Percentiles rank a stretch among this genome's conserved stretches.
Conservation (phyloP, 2,888 invertebrate species). For the Ellobium chinense region DNA sequence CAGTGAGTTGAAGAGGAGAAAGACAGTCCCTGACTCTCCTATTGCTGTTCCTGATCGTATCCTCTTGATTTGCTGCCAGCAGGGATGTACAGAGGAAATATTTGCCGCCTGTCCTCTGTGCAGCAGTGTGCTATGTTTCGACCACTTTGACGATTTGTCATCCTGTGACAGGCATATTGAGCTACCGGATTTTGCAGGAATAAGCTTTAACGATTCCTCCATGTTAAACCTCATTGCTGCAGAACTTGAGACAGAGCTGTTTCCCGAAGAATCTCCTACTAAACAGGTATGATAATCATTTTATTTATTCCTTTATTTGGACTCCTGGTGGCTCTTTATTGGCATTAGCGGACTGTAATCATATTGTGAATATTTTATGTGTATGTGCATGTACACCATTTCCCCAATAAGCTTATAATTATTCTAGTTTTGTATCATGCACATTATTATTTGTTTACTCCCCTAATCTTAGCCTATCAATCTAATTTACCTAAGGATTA, state of each 20-base stretch:
- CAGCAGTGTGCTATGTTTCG: not conserved
- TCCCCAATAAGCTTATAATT: too few species aligned
- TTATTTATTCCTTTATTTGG: too few species aligned
- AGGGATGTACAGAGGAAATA: not conserved
- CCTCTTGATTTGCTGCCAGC: not conserved
- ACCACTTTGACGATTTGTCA: not conserved
- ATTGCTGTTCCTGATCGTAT: not conserved
- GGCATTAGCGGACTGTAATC: too few species aligned
- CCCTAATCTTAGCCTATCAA: too few species aligned
- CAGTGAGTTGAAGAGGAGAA: not conserved
- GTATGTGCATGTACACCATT: too few species aligned
- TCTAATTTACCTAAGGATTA: too few species aligned
- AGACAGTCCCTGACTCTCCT: not conserved
- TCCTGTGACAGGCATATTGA: not conserved
- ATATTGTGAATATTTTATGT: too few species aligned
- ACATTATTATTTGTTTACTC: too few species aligned
- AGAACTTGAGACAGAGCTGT: not conserved
- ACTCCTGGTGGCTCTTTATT: too few species aligned
- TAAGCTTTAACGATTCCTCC: not conserved
- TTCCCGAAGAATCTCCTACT: not conserved
- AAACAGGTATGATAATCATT: too few species aligned
- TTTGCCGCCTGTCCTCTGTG: not conserved
- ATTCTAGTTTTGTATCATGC: too few species aligned
- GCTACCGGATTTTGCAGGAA: not conserved
- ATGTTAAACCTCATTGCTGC: not conserved